Evolutionary conservation across 2,797 vertebrate genomes (phyloP).

Genomic region (Crocidura indochinensis): DNA sequence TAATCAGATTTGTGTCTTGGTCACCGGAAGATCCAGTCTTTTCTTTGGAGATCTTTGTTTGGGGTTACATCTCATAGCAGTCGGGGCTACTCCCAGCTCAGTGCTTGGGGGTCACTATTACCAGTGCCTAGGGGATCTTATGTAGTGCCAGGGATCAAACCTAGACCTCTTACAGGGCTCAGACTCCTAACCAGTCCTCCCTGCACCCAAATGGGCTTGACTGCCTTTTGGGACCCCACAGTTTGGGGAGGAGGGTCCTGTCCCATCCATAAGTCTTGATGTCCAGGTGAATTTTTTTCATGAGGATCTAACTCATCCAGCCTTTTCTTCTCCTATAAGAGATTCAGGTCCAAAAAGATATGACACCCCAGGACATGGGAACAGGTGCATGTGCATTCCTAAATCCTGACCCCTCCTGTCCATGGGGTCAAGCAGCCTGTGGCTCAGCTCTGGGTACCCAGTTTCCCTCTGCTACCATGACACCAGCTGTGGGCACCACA

Average conservation of each 20-base stretch:
- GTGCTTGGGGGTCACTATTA: too few species aligned
- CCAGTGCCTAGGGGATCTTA: too few species aligned
- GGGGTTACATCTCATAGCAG: too few species aligned
- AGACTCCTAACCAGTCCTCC: neutral
- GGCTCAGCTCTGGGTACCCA: neutral
- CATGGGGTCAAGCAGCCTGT: slow-evolving; percentile 8
- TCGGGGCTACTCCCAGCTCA: too few species aligned
- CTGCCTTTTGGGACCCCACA: neutral
- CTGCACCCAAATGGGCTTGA: slow-evolving; percentile 35
- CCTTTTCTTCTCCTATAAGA: slow-evolving; percentile 16
- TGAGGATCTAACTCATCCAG: slow-evolving; percentile 2
- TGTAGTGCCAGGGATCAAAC: too few species aligned
- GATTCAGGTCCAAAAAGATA: slow-evolving; percentile 46
- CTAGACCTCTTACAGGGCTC: too few species aligned
- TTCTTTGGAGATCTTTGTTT: too few species aligned
- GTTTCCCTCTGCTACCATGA: neutral
- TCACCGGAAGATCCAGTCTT: neutral
- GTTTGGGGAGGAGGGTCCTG: neutral
- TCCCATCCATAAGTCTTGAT: neutral
- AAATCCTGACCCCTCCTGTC: slow-evolving; percentile 93
- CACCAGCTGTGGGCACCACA: neutral
- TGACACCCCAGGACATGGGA: slow-evolving; percentile 4
- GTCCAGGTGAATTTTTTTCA: slow-evolving; percentile 35
- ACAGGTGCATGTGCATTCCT: slow-evolving; percentile 88
- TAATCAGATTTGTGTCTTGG: slow-evolving; percentile 43